Conservation (phyloP, 1,140 invertebrate genomes). For the Cotesia vestalis region DNA sequence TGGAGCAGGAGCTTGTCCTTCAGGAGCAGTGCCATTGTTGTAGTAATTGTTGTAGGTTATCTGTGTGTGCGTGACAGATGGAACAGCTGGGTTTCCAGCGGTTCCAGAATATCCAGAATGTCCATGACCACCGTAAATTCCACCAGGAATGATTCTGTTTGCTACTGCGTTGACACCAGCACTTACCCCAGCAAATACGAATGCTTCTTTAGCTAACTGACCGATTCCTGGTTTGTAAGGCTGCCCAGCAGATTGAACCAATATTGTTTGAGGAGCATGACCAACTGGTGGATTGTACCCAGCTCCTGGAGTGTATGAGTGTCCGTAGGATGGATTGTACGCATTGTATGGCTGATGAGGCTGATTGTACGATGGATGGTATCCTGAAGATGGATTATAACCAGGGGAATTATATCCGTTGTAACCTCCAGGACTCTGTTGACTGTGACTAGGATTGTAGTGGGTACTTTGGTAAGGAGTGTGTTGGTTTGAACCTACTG, state of each 20-base stretch:
- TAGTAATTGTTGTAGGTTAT: constrained; percentile 64
- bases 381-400: constrained; percentile 35
- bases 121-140: constrained; percentile 56
- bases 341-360: constrained; percentile 35
- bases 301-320: constrained; percentile 37
- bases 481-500: constrained; percentile 33
- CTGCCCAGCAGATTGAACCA: constrained; percentile 47
- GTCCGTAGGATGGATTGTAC: constrained; percentile 51
- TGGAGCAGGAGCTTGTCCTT: constrained; percentile 25
- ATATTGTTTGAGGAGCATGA: constrained; percentile 50
- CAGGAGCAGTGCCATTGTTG: constrained; percentile 54
- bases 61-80: constrained; percentile 52
- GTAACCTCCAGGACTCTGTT: constrained; percentile 20
- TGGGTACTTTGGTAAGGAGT: constrained; percentile 12
- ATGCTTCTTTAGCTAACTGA: constrained; percentile 63
- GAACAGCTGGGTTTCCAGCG: constrained; percentile 39
- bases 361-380: constrained; percentile 28
- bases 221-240: constrained; percentile 58
- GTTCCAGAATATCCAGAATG: constrained; percentile 26
- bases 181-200: constrained; percentile 61
- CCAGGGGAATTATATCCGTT: constrained; percentile 22
- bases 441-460: constrained; percentile 28
- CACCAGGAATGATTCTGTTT: constrained; percentile 59
- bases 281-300: constrained; percentile 48
- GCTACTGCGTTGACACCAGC: constrained; percentile 62